phyloP scores from a whole-genome alignment of 30 jellyfish, hydroid and myxozoan genomes.

The Rhopilema esculentum region DNA sequence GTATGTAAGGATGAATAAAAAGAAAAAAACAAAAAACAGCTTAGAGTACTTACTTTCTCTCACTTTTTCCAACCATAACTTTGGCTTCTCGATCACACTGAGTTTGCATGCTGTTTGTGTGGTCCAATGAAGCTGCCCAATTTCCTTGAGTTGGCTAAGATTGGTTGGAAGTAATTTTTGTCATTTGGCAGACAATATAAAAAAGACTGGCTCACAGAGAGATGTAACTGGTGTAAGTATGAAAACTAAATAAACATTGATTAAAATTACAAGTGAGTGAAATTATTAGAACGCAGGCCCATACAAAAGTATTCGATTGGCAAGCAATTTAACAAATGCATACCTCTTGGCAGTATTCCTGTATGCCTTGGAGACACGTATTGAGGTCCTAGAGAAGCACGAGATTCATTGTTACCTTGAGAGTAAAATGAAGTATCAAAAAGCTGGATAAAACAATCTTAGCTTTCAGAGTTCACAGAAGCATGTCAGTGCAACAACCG shows the following conservation, averaged over 20 bases:
- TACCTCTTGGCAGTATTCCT: slow-evolving; percentile 72
- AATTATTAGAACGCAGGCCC: too few species aligned
- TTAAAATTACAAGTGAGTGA: too few species aligned
- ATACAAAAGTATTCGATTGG: background rate
- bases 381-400: slow-evolving; percentile 35
- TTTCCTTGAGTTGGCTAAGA: slow-evolving; percentile 45
- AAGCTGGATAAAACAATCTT: too few species aligned
- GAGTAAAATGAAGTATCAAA: too few species aligned
- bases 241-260: too few species aligned
- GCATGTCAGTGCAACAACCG: too few species aligned
- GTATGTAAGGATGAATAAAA: too few species aligned
- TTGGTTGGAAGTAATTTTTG: background rate
- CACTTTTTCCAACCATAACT: slow-evolving; percentile 68
- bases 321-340: background rate
- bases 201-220: too few species aligned
- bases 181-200: too few species aligned
- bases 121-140: slow-evolving; percentile 58
- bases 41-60: slow-evolving; percentile 38
- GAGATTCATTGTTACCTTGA: background rate
- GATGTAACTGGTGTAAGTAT: too few species aligned
- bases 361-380: slow-evolving; percentile 69
- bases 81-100: slow-evolving; percentile 80
- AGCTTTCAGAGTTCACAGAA: too few species aligned
- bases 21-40: background rate
- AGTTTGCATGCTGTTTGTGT: slow-evolving; percentile 50